Evolutionary conservation across 2,888 invertebrate genomes (phyloP).

Genomic region (Villa cingulata): DNA sequence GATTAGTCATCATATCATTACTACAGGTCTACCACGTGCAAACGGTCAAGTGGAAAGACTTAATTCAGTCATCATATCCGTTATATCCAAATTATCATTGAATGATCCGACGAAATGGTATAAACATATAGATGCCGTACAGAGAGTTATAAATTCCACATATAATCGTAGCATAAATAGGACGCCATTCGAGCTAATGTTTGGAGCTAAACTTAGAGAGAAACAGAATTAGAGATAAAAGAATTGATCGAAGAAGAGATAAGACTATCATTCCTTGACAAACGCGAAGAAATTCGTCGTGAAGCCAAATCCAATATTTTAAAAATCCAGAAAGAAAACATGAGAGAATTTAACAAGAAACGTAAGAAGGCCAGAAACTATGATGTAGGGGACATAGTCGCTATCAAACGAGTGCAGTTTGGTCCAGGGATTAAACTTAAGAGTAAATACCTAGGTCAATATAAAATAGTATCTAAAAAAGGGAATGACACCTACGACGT

Average conservation of each 20-base stretch:
- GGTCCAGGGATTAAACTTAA: not conserved
- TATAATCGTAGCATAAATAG: constrained; percentile 1
- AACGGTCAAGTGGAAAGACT: constrained; percentile 27
- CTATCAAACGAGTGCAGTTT: not conserved
- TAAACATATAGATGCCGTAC: constrained; percentile 14
- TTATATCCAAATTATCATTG: constrained; percentile 23
- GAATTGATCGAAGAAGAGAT: not conserved
- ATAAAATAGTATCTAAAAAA: too few species aligned
- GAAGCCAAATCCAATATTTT: not conserved
- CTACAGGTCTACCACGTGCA: constrained; percentile 21
- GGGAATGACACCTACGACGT: too few species aligned
- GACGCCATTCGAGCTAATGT: constrained; percentile 9
- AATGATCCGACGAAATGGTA: constrained; percentile 23
- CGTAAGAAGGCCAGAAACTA: not conserved
- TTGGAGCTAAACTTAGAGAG: constrained; percentile 4
- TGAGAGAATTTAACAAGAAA: not conserved
- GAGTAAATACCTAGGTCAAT: not conserved
- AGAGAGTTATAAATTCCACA: constrained; percentile 19
- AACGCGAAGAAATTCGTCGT: not conserved
- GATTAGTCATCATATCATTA: constrained; percentile 21
- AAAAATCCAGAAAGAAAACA: not conserved
- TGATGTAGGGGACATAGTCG: not conserved
- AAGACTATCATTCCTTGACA: not conserved
- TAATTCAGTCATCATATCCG: constrained; percentile 22
- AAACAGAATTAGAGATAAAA: not conserved